Base-by-base conservation (phyloP, 2,113 vertebrate genomes). In the Pitta sordida region DNA sequence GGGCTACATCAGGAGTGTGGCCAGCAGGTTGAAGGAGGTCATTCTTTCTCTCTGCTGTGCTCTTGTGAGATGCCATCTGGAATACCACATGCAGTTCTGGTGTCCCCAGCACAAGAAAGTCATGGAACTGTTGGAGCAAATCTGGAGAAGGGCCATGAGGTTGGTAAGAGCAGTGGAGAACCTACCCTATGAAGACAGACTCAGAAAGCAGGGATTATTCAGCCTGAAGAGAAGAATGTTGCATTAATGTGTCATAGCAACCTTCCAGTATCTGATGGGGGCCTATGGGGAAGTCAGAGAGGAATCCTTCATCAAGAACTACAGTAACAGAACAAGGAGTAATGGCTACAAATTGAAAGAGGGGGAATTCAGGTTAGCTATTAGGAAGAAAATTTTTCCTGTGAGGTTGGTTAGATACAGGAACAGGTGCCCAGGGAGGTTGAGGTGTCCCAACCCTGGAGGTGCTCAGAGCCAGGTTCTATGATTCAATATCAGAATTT, bases 371-470 rank as follows among this genome's bases (percentile, higher is more conserved):
- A n/a, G 11, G 18, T 59, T 32, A n/a, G 14, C 21, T 44, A 44
- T 32, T 27, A n/a, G 11, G 4, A 86, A 75, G 26, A 36, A 8
- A 16, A 36, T 51, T 9, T 44, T 60, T 68, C 27, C 32, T 27
- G 21, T 68, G 14, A 52, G 27, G 6, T 8, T 60, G 21, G 17
- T 60, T 22, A 52, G 26, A 27, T 1, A 2, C 17, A n/a, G 37
- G 15, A 60, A 3, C 26, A 59, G 11, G 44, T 44, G 30, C 22
- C 32, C 46, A 52, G 9, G 46, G 8, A 27, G 32, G 32, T 52
- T 77, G 3, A 32, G 37, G 8, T 68, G 27, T 8, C 53, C 8
- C 22, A 60, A 7, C 11, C 12, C 9, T 4, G 9, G 2, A 0
- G 0, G 12, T 44, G 15, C 32, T 44, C 32, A 37, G 37, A 60